A percentile compares a stretch with the other conserved stretches of the same genome.
phyloP scores from a whole-genome alignment of 2,113 vertebrate species.

The Sakesphorus luctuosus region DNA sequence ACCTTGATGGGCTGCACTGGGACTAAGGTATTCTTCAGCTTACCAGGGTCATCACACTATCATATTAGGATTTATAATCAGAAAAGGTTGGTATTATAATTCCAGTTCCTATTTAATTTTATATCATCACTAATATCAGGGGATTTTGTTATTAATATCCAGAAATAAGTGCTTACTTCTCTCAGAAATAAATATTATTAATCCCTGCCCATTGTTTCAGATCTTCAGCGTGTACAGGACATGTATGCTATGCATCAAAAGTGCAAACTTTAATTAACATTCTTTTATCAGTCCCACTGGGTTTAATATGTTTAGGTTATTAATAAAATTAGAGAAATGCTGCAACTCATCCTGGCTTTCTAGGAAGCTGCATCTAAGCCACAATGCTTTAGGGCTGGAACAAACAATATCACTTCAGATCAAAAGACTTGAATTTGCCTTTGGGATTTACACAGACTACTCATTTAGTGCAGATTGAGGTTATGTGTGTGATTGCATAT shows the following conservation, averaged over 20 bases:
- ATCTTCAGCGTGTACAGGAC: not conserved
- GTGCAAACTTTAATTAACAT: not conserved
- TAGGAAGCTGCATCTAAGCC: not conserved
- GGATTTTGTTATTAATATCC: not conserved
- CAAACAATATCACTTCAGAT: not conserved
- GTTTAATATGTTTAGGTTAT: not conserved
- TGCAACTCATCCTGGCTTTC: not conserved
- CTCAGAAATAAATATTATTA: not conserved
- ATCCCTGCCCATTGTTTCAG: not conserved
- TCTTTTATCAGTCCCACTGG: not conserved
- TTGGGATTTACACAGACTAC: not conserved
- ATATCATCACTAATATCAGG: not conserved
- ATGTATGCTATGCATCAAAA: not conserved
- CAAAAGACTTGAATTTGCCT: not conserved
- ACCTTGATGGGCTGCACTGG: not conserved
- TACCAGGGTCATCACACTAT: not conserved
- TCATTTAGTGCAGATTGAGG: not conserved
- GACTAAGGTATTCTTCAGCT: not conserved
- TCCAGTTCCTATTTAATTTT: not conserved
- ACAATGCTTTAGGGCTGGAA: not conserved
- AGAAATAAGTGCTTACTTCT: not conserved
- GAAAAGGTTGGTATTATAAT: not conserved
- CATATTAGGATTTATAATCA: not conserved
- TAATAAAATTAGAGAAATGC: not conserved
- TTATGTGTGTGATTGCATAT: not conserved